A percentile compares a stretch with the other conserved stretches of the same genome.
These are phyloP conservation scores for Sinonovacula constricta DNA, from an alignment of 1,140 invertebrate species.

Conservation along the genomic window DNA sequence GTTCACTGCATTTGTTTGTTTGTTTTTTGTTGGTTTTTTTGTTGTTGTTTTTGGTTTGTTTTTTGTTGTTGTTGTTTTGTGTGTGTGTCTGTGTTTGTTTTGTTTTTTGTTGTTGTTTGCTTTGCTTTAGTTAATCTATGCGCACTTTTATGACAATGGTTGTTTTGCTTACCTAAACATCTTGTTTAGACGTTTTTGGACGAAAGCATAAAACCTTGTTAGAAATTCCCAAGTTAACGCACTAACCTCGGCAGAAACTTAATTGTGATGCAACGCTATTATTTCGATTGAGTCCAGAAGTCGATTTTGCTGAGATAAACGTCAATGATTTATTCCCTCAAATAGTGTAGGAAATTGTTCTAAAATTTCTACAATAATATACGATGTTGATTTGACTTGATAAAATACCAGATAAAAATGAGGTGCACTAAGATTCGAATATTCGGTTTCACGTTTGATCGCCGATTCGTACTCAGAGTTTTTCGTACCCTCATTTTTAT, in stretches of 20 bases:
- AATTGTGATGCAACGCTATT: neutral
- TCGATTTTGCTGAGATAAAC: neutral
- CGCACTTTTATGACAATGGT: no score
- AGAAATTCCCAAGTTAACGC: neutral
- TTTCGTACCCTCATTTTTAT: slow-evolving; percentile 11
- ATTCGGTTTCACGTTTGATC: slow-evolving; percentile 27
- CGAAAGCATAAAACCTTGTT: no score
- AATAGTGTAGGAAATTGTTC: slow-evolving; percentile 14
- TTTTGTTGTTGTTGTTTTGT: no score
- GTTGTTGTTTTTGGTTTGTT: no score
- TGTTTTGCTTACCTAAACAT: neutral
- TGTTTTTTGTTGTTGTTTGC: no score
- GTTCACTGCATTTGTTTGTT: no score
- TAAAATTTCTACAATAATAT: slow-evolving; percentile 18
- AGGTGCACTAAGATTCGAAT: slow-evolving; percentile 18
- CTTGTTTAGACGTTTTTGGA: neutral
- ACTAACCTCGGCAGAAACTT: neutral
- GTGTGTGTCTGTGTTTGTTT: no score
- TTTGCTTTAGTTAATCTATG: no score
- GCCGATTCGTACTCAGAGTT: slow-evolving; percentile 14
- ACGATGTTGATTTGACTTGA: slow-evolving; percentile 24
- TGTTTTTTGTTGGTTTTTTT: no score
- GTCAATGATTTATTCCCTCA: neutral
- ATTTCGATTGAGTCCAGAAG: neutral
- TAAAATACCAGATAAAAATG: slow-evolving; percentile 6